Conservation (phyloP, 2,113 vertebrate species). For the Sprattus sprattus region DNA sequence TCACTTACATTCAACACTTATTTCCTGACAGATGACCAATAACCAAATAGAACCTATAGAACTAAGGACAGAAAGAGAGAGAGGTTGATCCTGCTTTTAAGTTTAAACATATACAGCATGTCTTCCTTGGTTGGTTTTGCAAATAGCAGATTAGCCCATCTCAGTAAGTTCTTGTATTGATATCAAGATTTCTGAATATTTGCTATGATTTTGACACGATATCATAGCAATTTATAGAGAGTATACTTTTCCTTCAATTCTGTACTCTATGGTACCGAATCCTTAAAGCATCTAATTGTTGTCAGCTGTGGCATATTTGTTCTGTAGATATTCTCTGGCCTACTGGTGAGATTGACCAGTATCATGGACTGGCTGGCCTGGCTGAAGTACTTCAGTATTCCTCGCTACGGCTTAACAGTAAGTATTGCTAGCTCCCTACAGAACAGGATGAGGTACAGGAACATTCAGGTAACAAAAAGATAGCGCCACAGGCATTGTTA, state of each 20-base stretch:
- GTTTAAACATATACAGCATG: background rate
- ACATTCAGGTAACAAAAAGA: background rate
- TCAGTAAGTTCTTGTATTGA: background rate
- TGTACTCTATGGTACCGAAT: background rate
- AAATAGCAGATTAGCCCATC: background rate
- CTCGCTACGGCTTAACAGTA: constrained; percentile 83
- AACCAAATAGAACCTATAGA: too few species aligned
- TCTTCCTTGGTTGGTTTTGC: background rate
- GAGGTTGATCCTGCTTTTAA: too few species aligned
- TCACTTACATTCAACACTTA: background rate
- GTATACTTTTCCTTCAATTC: background rate
- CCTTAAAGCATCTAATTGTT: background rate
- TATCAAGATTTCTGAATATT: background rate
- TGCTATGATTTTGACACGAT: too few species aligned
- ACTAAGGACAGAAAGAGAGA: too few species aligned
- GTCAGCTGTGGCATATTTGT: constrained; percentile 30
- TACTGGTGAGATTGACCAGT: constrained; percentile 84
- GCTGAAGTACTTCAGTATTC: constrained; percentile 91
- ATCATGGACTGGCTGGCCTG: constrained; percentile 80
- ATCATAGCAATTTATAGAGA: too few species aligned
- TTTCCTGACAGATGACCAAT: too few species aligned
- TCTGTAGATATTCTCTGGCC: constrained; percentile 86
- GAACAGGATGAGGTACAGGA: background rate
- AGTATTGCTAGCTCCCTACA: constrained; percentile 31
- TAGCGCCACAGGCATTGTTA: background rate